phyloP scores from a whole-genome alignment of 1,140 invertebrate genomes.

The Drosophila nebulosa region DNA sequence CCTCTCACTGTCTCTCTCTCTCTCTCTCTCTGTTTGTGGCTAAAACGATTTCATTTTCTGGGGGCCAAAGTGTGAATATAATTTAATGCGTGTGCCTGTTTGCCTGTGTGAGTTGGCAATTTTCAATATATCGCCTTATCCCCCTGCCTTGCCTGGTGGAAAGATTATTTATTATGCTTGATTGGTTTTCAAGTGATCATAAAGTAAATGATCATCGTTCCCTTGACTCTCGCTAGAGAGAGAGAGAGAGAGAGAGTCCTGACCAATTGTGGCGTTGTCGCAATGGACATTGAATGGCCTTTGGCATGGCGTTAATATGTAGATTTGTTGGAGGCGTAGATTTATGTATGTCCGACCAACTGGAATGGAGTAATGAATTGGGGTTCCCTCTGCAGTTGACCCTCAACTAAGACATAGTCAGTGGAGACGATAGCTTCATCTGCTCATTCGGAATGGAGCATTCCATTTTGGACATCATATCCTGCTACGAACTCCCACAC shows the following conservation, averaged over 20 bases:
- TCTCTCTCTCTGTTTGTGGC: slow-evolving; percentile 43
- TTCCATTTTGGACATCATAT: slow-evolving; percentile 30
- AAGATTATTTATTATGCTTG: slow-evolving; percentile 80
- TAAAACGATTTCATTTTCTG: slow-evolving; percentile 77
- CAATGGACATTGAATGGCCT: slow-evolving; percentile 44
- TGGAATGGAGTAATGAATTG: slow-evolving; percentile 37
- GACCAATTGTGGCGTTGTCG: slow-evolving; percentile 56
- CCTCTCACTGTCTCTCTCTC: slow-evolving; percentile 53
- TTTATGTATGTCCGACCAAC: slow-evolving; percentile 60
- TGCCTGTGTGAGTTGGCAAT: slow-evolving; percentile 54
- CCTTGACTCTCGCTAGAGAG: not conserved
- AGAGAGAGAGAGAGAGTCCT: no score
- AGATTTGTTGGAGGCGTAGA: slow-evolving; percentile 71
- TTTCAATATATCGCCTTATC: slow-evolving; percentile 72
- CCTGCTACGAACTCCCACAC: slow-evolving; percentile 54
- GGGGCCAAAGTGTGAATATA: slow-evolving; percentile 80
- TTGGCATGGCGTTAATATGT: slow-evolving; percentile 67
- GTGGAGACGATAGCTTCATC: slow-evolving; percentile 51
- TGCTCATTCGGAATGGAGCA: slow-evolving; percentile 9
- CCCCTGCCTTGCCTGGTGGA: slow-evolving; percentile 22
- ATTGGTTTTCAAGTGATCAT: slow-evolving; percentile 81
- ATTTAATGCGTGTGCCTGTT: slow-evolving; percentile 66
- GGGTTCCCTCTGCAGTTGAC: slow-evolving; percentile 24
- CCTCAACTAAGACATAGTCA: not conserved
- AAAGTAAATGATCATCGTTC: slow-evolving; percentile 78